Percentiles rank a stretch among this genome's conserved stretches.
These are phyloP conservation scores for Psilanteris sp. DNA, from an alignment of 1,140 invertebrate genomes.

Conservation along the genomic window DNA sequence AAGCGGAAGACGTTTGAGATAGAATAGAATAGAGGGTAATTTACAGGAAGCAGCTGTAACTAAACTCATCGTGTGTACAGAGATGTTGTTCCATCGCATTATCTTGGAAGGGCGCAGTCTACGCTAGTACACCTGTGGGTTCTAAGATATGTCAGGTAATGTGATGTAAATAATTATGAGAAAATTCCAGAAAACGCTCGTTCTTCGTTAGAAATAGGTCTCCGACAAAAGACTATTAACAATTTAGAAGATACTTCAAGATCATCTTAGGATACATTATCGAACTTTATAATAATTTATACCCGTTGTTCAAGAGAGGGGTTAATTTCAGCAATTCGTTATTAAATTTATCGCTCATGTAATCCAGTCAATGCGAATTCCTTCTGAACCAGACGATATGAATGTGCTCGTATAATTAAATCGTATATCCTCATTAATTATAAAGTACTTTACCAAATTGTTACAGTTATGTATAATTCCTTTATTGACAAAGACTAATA, in stretches of 20 bases:
- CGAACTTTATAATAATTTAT: background rate
- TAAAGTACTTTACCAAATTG: background rate
- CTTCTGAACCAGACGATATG: background rate
- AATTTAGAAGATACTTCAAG: too few relatives aligned
- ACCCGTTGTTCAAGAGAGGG: background rate
- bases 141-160: background rate
- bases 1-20: background rate
- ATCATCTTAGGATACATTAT: too few relatives aligned
- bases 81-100: constrained; percentile 8
- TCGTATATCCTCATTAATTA: constrained; percentile 20
- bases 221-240: too few relatives aligned
- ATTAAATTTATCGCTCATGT: constrained; percentile 12
- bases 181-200: constrained; percentile 10
- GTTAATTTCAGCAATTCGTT: constrained; percentile 2
- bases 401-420: constrained; percentile 15
- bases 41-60: constrained; percentile 20
- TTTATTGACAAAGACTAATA: too few relatives aligned
- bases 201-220: too few relatives aligned
- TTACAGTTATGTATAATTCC: constrained; percentile 9
- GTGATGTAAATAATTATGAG: constrained; percentile 17
- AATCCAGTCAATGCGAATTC: background rate
- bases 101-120: constrained; percentile 3
- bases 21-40: constrained; percentile 12
- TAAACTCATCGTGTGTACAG: constrained; percentile 5
- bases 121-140: background rate